These are phyloP conservation scores for Omphaloscelis lunosa DNA, from an alignment of 2,888 invertebrate species.

Conservation along the genomic window DNA sequence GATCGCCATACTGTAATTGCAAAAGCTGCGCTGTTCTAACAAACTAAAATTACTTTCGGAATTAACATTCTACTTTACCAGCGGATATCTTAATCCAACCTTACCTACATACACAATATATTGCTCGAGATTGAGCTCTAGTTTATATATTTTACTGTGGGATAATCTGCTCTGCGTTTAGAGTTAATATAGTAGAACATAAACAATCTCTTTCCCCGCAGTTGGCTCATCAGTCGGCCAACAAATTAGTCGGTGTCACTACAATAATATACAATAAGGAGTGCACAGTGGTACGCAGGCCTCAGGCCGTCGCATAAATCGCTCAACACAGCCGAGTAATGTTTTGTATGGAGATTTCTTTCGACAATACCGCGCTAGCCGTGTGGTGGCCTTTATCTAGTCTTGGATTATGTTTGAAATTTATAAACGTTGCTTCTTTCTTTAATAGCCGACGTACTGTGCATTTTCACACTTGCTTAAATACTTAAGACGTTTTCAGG, in stretches of 20 bases:
- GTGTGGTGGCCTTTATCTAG: slow-evolving; percentile 89
- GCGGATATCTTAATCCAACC: slow-evolving; percentile 56
- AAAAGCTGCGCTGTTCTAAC: slow-evolving; percentile 33
- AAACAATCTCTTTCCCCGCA: slow-evolving; percentile 86
- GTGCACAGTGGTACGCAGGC: slow-evolving; percentile 81
- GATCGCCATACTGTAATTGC: slow-evolving; percentile 39
- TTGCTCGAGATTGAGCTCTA: slow-evolving; percentile 46
- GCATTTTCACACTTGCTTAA: slow-evolving; percentile 57
- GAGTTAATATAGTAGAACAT: slow-evolving; percentile 84
- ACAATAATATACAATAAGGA: slow-evolving; percentile 90
- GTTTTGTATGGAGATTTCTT: slow-evolving; percentile 91
- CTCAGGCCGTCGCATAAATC: slow-evolving; percentile 88
- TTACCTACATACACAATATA: slow-evolving; percentile 40
- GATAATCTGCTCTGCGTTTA: slow-evolving; percentile 70
- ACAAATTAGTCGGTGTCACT: slow-evolving; percentile 90
- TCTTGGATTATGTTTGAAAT: slow-evolving; percentile 87
- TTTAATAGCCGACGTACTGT: slow-evolving; percentile 65
- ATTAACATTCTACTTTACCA: slow-evolving; percentile 36
- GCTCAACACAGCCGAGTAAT: slow-evolving; percentile 88
- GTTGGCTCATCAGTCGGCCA: slow-evolving; percentile 89
- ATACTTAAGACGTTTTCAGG: slow-evolving; percentile 6
- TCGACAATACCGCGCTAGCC: slow-evolving; percentile 84
- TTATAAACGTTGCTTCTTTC: slow-evolving; percentile 80
- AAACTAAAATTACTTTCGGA: slow-evolving; percentile 55
- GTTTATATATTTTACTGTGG: slow-evolving; percentile 61